Evolutionary conservation across 2,113 vertebrate genomes (phyloP), one percentile per base, ranked within the genome.

Genomic region (Gallinago jamesoni): DNA sequence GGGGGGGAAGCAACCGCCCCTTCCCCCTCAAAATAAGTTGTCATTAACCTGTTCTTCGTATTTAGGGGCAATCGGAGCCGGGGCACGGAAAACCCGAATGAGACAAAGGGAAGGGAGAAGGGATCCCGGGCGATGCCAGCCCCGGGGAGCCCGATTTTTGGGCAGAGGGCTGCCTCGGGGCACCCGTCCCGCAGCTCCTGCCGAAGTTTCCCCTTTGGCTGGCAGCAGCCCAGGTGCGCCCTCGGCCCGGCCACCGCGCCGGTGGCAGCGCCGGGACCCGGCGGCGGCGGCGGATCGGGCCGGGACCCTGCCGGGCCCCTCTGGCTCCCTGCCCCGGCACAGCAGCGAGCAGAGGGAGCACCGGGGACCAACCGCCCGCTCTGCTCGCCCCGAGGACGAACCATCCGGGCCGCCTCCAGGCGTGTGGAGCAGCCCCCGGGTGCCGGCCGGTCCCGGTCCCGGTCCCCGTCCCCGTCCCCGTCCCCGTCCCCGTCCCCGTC

Each of bases 401-500:
- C 39, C 39, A 12, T 39, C 39, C 39, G 39, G 39, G 5, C 21
- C 37, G 7, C 18, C 45, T 45, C 18, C 4, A 9, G 56, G 35
- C 6, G 10, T 7, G 37, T 3, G 14, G 55, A 12, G 10, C 37
- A 12, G 11, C 25, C 2, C 7, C 45, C 30, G 2, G 10, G 22
- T 30, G 4, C 33, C 11, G 7, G 4, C 21, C 4, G 8, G 6
- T 12, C 41, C 41, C 13, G 14, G 2, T 8, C 16, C 6, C 9
- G 1, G 2, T 8, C 19, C 6, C 9, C 1, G n/a, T 39, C 45
- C 31, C n/a, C 0, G 2, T 37, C 35, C 35, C 35, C 7, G 35
- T 8, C 16, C 6, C 9, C 1, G 2, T 8, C 19, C 6, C 9
- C 1, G n/a, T 39, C 45, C 31, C n/a, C 0, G 2, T 37, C 35